These are phyloP conservation scores for Drosophila recens DNA, from an alignment of 2,888 invertebrate species.

Conservation along the genomic window DNA sequence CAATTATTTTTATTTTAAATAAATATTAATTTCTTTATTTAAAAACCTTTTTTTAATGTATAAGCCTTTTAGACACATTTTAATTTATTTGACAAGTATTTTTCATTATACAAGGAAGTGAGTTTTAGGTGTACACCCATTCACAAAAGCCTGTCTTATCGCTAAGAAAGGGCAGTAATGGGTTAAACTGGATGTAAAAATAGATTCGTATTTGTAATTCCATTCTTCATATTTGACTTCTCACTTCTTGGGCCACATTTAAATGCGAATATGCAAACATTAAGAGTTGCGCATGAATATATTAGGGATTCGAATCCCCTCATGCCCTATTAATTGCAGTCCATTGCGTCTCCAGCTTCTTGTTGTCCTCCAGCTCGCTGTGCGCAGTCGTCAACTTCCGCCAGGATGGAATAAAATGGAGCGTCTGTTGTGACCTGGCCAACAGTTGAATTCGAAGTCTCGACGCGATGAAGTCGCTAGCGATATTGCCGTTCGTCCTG, in stretches of 20 bases:
- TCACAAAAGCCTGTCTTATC: neutral
- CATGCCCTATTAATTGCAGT: slow-evolving; percentile 32
- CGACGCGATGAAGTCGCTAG: slow-evolving; percentile 49
- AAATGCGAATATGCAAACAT: slow-evolving; percentile 21
- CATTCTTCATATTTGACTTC: neutral
- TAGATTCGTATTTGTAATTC: neutral
- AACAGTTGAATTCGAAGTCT: slow-evolving; percentile 27
- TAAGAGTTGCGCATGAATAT: slow-evolving; percentile 37
- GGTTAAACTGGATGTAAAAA: neutral
- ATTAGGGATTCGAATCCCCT: slow-evolving; percentile 5
- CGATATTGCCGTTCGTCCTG: slow-evolving; percentile 41
- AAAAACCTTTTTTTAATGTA: no score
- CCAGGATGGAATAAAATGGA: slow-evolving; percentile 38
- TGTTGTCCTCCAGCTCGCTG: neutral
- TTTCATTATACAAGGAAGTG: neutral
- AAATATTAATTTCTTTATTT: no score
- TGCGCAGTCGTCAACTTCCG: slow-evolving; percentile 48
- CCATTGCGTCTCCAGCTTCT: slow-evolving; percentile 27
- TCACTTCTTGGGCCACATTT: neutral
- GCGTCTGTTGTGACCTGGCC: neutral
- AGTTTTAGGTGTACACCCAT: neutral
- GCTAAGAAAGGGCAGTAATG: neutral
- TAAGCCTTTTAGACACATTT: neutral
- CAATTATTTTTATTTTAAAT: no score
- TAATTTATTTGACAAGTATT: neutral